Evolutionary conservation across 2,888 invertebrate species (phyloP).

Genomic region (Cecidostiba fungosa): DNA sequence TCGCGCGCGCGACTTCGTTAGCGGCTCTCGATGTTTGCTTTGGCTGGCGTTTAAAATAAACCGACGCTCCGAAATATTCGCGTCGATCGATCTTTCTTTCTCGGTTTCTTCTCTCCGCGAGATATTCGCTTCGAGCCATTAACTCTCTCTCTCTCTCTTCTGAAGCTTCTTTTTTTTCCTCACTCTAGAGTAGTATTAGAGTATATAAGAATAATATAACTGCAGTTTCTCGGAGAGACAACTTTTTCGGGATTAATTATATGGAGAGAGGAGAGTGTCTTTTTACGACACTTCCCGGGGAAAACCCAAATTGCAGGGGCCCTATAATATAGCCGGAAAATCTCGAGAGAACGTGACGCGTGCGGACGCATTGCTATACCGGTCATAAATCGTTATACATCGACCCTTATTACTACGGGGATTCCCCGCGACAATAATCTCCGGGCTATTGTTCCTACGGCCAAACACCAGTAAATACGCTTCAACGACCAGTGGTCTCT

Average conservation of each 20-base stretch:
- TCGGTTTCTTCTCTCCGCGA: background rate
- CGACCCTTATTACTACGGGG: background rate
- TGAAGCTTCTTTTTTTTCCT: too few relatives aligned
- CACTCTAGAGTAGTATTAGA: background rate
- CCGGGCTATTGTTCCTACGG: background rate
- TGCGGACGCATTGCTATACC: background rate
- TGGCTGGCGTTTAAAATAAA: slow-evolving; percentile 1
- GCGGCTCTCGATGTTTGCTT: background rate
- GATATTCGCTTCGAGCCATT: too few relatives aligned
- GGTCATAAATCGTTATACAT: background rate
- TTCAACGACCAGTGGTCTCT: background rate
- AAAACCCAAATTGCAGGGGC: background rate
- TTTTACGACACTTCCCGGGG: too few relatives aligned
- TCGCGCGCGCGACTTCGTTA: background rate
- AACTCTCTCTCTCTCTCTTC: background rate
- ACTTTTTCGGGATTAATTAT: too few relatives aligned
- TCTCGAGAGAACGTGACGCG: background rate
- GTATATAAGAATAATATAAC: too few relatives aligned
- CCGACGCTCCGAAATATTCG: background rate
- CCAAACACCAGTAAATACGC: background rate
- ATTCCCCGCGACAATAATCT: slow-evolving; percentile 1
- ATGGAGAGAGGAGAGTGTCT: too few relatives aligned
- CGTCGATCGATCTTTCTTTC: background rate
- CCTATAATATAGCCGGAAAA: background rate
- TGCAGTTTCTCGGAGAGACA: too few relatives aligned